Evolutionary conservation across 2,797 vertebrate species (phyloP), one percentile per base, ranked within the genome.

Genomic region (Myotis daubentonii): DNA sequence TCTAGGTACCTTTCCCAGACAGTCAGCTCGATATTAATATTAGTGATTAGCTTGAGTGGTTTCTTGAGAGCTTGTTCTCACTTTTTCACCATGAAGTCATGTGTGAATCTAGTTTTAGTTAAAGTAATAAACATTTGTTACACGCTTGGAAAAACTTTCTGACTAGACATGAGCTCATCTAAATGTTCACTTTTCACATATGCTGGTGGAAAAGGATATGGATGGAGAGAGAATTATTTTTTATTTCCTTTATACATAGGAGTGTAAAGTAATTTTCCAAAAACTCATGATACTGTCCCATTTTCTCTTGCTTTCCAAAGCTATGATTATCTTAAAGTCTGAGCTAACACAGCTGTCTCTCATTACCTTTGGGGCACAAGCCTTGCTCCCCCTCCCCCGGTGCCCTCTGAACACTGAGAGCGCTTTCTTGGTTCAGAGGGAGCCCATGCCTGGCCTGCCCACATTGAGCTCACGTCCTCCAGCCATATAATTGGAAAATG

Each of bases 131-230:
- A 97, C 96, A 96, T 97, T 97, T 95, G 97, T 97, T 96, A 96
- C 95, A 96, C 97, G 96, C 96, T 97, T 97, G 97, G 96, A 97
- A 97, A 97, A 95, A 92, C 93, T 78, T 94, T 97, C 96, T 92
- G 97, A 97, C 97, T 97, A 97, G 97, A 97, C 97, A 95, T 97
- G 97, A 97, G 97, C 97, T 97, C 97, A 97, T 97, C 96, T 96
- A 91, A 95, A 96, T 94, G 96, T 97, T 96, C 97, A 65, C 86
- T 95, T 97, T 97, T 95, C 96, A 97, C 96, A 97, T 94, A 82
- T 89, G 90, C 95, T 94, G 91, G 94, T 97, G 96, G 96, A 97
- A 97, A 96, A 90, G 97, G 93, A 96, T 95, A 95, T 86, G 90
- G 95, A 95, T 92, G 71, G 87, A 89, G 94, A 81, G 92, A 91